Base-by-base conservation (phyloP, 2,888 invertebrate genomes). In the Pyrgus malvae region DNA sequence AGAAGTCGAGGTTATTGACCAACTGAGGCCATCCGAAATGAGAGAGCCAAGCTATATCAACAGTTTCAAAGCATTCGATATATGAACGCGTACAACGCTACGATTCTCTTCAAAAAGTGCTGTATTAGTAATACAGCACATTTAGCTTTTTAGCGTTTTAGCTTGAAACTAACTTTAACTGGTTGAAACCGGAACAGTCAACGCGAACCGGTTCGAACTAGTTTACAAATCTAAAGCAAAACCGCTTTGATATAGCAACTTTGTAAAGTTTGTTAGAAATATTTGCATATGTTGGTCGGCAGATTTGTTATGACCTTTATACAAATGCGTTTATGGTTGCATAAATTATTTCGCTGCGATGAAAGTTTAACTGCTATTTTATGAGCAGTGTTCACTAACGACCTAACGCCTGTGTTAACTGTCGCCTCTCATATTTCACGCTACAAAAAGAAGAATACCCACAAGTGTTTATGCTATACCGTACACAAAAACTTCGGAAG, bases 191-290 rank as follows among this genome's bases (percentile, higher is more conserved):
- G 25, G 53, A 54, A 40, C 40, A 16, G 46, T 40, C 55, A 27
- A 48, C 41, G 35, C 12, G 41, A 41, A 55, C 55, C 55, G 55
- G 55, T 55, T 55, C 55, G 48, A 54, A 55, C 48, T 55, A 55
- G 55, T 55, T 55, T 55, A 40, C 42, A 41, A 55, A 55, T 55
- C 41, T 48, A 25, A 45, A 53, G 38, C 53, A 31, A 29, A 55
- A 21, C 35, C 48, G 41, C 55, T 55, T 55, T 55, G 55, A 55
- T 55, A 48, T 55, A 48, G 54, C 31, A 54, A 54, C 54, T 54
- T 54, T 46, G 54, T 46, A 19, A 12, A 46, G 54, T 54, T 54
- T 46, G 54, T 46, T 46, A 41, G 54, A 33, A 46, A 53, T 53
- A 46, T 54, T 54, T 46, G 40, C 46, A 41, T 46, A 46, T 25